Base-by-base conservation (phyloP, 2,888 invertebrate genomes). In the Dynastes tityus region DNA sequence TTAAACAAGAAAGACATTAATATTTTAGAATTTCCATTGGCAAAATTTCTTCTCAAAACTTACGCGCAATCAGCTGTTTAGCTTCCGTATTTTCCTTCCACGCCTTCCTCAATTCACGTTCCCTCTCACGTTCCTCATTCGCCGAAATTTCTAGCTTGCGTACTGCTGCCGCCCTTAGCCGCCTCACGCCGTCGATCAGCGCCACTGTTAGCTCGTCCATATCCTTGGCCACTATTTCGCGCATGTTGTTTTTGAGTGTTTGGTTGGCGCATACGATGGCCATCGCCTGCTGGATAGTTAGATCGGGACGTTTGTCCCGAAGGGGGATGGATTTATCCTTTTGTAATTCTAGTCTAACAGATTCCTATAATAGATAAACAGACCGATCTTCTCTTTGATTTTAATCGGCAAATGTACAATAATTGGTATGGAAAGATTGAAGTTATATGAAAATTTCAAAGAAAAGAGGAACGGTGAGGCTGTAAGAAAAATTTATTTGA, bases 111-210 rank as follows among this genome's bases (percentile, higher is more conserved):
- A 90, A 88, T 61, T 85, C 85, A 8, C 90, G 85, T 81, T 90
- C 90, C 11, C 86, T 86, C 0, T 87, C 84, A 9, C 90, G 85
- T 81, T 91, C 91, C 71, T 90, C 90, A 0, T 89, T 89, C 0
- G 91, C 91, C 0, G 90, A 89, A 2, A 87, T 88, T 4, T 86
- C 84, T 86, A 91, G 88, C 80, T 90, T 90, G 2, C 80, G 83
- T 4, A 88, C 82, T 87, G 90, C 89, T 79, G 88, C 84, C 0
- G 89, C 87, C 9, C 88, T 87, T 78, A 91, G 89, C 64, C 86
- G 85, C 80, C 89, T 89, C 76, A 91, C 81, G 8, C 80, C 80
- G n/a, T 80, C 77, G 9, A 82, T 76, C 51, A 82, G 63, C 49
- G 61, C 65, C 13, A 32, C 22, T 8, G 79, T 77, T 2, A 78